phyloP scores from a whole-genome alignment of 1,140 invertebrate genomes.

The Drosophila baimaii region DNA sequence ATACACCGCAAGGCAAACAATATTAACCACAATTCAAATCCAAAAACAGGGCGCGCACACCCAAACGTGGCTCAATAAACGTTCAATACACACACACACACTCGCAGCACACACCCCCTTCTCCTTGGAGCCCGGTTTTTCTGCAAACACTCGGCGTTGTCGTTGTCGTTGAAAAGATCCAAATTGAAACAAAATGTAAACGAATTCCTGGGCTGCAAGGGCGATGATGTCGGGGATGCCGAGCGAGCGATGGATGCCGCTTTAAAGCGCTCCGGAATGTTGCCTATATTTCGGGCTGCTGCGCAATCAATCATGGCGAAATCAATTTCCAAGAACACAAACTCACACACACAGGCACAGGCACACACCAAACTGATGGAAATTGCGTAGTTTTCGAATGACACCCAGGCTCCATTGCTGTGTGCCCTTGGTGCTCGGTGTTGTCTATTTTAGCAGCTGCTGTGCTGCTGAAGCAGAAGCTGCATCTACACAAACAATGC shows the following conservation, averaged over 20 bases:
- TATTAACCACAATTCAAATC: constrained; percentile 60
- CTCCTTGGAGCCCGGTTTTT: constrained; percentile 27
- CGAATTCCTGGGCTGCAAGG: constrained; percentile 35
- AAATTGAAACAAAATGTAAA: constrained; percentile 77
- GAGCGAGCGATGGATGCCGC: constrained; percentile 16
- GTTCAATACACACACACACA: constrained; percentile 47
- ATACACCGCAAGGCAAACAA: constrained; percentile 54
- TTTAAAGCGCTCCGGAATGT: constrained; percentile 47
- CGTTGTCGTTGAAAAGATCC: constrained; percentile 48
- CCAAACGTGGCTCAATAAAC: constrained; percentile 67
- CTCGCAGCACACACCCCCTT: neutral
- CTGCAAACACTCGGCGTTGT: constrained; percentile 45
- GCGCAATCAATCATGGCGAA: constrained; percentile 80
- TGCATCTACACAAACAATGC: constrained; percentile 69
- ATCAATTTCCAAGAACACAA: constrained; percentile 72
- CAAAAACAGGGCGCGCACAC: constrained; percentile 31
- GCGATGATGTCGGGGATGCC: constrained; percentile 17
- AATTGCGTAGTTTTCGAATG: constrained; percentile 53
- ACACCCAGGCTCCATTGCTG: constrained; percentile 12
- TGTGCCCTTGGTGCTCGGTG: constrained; percentile 38
- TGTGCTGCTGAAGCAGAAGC: constrained; percentile 29
- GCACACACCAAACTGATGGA: constrained; percentile 10
- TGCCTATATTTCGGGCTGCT: constrained; percentile 63
- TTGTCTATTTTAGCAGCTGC: constrained; percentile 62
- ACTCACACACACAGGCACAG: constrained; percentile 22